Evolutionary conservation across 2,888 invertebrate species (phyloP).

Genomic region (Trichacis sp.): DNA sequence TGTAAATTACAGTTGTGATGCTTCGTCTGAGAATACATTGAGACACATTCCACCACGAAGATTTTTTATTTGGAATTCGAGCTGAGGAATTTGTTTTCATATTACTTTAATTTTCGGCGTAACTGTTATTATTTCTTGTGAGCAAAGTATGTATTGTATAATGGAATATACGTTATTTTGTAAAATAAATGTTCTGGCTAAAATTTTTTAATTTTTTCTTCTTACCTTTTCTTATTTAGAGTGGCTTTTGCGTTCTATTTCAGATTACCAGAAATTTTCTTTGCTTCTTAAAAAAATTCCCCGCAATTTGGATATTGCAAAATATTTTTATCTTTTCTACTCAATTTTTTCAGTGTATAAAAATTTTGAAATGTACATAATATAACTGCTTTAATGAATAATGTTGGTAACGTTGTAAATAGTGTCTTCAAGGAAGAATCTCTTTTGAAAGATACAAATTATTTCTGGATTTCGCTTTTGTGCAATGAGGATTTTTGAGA

Average conservation of each 20-base stretch:
- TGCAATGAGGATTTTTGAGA: no score
- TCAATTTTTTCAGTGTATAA: no score
- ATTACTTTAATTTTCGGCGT: slow-evolving; percentile 19
- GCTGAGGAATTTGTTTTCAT: slow-evolving; percentile 4
- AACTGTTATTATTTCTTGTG: slow-evolving; percentile 5
- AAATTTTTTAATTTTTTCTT: background rate
- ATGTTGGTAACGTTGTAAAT: slow-evolving; percentile 15
- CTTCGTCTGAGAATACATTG: slow-evolving; percentile 33
- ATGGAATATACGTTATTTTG: slow-evolving; percentile 4
- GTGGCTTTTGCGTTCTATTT: background rate
- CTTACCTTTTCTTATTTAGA: background rate
- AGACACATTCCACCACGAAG: slow-evolving; percentile 10
- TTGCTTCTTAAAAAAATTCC: no score
- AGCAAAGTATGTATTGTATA: background rate
- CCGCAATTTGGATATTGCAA: no score
- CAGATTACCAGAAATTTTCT: background rate
- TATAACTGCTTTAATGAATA: slow-evolving; percentile 2
- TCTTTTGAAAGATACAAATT: background rate
- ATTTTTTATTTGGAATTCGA: background rate
- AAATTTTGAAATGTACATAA: slow-evolving; percentile 17
- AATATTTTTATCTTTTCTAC: no score
- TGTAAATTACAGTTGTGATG: slow-evolving; percentile 45
- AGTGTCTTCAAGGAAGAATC: slow-evolving; percentile 2
- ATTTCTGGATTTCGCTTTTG: no score
- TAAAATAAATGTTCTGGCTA: background rate